phyloP scores from a whole-genome alignment of 2,797 vertebrate species.

The Eospalax fontanierii region DNA sequence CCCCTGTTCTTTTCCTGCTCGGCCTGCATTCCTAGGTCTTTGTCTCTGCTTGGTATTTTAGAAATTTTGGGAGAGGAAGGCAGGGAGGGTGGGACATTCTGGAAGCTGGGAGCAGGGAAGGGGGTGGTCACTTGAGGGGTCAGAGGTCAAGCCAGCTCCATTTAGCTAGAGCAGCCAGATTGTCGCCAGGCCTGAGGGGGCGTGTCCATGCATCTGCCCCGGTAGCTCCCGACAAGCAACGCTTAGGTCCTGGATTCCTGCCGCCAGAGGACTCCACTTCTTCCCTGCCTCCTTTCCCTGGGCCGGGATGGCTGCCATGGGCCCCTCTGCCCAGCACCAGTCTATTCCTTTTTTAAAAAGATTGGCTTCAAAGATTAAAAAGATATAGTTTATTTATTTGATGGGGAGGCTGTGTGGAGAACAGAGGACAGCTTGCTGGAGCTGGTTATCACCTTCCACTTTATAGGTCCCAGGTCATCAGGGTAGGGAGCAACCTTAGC shows the following conservation, averaged over 20 bases:
- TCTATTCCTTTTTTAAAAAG: background rate
- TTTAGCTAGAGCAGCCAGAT: conserved; percentile 94
- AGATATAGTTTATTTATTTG: background rate
- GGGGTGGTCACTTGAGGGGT: conserved; percentile 87
- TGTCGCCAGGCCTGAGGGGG: conserved; percentile 91
- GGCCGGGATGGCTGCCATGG: conserved; percentile 27
- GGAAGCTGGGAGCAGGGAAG: conserved; percentile 88
- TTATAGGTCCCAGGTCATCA: background rate
- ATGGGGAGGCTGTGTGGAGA: background rate
- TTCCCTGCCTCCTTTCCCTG: conserved; percentile 46
- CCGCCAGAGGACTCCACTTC: conserved; percentile 54
- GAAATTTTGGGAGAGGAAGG: conserved; percentile 90
- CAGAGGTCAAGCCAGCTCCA: conserved; percentile 92
- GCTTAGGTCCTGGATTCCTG: conserved; percentile 88
- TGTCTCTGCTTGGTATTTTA: conserved; percentile 91
- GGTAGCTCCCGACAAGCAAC: conserved; percentile 79
- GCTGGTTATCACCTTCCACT: background rate
- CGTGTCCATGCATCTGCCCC: conserved; percentile 88
- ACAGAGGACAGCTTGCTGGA: background rate
- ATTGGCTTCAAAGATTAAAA: background rate
- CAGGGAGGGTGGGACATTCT: conserved; percentile 82
- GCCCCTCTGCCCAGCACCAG: conserved; percentile 33
- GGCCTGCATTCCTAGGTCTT: conserved; percentile 90
- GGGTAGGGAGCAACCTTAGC: no score
- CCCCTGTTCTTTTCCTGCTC: conserved; percentile 72